Evolutionary conservation across 2,888 invertebrate species (phyloP).

Genomic region (Parnassius apollo): DNA sequence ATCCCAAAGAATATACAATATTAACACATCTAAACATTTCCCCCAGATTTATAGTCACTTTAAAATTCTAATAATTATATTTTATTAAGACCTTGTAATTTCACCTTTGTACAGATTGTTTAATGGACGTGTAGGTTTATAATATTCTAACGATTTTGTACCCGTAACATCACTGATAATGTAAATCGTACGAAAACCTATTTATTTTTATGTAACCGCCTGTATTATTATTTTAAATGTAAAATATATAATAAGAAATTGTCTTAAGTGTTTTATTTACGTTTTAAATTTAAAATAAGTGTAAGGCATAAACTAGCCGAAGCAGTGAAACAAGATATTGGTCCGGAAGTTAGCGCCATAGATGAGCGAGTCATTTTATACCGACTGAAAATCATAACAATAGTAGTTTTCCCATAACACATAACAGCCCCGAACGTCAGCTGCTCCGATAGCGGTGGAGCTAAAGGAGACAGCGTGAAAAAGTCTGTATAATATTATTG

Average conservation of each 20-base stretch:
- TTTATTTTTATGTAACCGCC: conserved; percentile 80
- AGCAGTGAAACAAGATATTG: too few relatives aligned
- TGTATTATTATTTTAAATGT: conserved; percentile 76
- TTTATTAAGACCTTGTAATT: conserved; percentile 23
- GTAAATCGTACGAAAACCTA: conserved; percentile 58
- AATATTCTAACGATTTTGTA: conserved; percentile 36
- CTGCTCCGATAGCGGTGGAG: too few relatives aligned
- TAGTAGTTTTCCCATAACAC: too few relatives aligned
- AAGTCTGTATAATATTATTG: too few relatives aligned
- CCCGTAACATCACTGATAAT: conserved; percentile 50
- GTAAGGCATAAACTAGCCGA: too few relatives aligned
- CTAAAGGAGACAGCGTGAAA: too few relatives aligned
- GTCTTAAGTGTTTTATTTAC: conserved; percentile 48
- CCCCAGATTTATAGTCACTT: background rate
- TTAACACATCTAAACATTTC: conserved; percentile 6
- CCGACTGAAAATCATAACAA: too few relatives aligned
- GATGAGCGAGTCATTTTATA: too few relatives aligned
- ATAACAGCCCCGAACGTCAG: too few relatives aligned
- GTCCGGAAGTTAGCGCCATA: too few relatives aligned
- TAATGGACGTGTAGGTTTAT: conserved; percentile 35
- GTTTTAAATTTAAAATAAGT: background rate
- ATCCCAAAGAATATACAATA: conserved; percentile 21
- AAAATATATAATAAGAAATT: conserved; percentile 76
- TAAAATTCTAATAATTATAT: conserved; percentile 19
- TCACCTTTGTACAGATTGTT: conserved; percentile 37